phyloP scores from a whole-genome alignment of 2,797 vertebrate genomes.

The Leptatherina wallacei region DNA sequence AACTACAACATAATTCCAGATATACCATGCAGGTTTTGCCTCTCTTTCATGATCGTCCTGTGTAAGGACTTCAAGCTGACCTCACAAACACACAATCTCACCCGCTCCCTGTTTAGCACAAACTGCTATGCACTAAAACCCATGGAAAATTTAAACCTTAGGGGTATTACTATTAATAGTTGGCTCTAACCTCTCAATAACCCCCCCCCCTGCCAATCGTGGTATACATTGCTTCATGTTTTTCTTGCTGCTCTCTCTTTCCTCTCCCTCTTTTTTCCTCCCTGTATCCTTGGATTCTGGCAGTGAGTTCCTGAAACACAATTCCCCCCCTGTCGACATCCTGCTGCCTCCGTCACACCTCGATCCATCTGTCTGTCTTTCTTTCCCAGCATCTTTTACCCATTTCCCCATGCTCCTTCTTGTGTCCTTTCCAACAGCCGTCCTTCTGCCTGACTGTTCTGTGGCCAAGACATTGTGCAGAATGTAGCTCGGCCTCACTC shows the following conservation, averaged over 20 bases:
- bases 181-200: constrained; percentile 50
- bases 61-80: constrained; percentile 38
- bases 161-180: constrained; percentile 65
- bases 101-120: constrained; percentile 26
- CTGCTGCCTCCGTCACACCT: constrained; percentile 60
- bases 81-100: constrained; percentile 12
- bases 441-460: constrained; percentile 64
- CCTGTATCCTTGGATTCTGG: constrained; percentile 58
- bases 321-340: constrained; percentile 70
- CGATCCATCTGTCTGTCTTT: constrained; percentile 71
- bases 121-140: constrained; percentile 38
- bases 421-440: constrained; percentile 54
- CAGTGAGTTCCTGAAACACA: constrained; percentile 62
- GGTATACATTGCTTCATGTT: constrained; percentile 25
- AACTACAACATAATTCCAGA: constrained; percentile 16
- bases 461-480: constrained; percentile 55
- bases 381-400: constrained; percentile 46
- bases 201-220: constrained; percentile 15
- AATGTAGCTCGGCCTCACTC: constrained; percentile 7
- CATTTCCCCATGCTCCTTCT: constrained; percentile 38
- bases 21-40: constrained; percentile 7
- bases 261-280: constrained; percentile 1
- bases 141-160: constrained; percentile 51
- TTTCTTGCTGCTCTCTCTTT: constrained; percentile 23
- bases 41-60: constrained; percentile 6